Percentiles rank a stretch among this genome's conserved stretches.
phyloP scores from a whole-genome alignment of 2,888 invertebrate species.

The Aleiodes alternator region DNA sequence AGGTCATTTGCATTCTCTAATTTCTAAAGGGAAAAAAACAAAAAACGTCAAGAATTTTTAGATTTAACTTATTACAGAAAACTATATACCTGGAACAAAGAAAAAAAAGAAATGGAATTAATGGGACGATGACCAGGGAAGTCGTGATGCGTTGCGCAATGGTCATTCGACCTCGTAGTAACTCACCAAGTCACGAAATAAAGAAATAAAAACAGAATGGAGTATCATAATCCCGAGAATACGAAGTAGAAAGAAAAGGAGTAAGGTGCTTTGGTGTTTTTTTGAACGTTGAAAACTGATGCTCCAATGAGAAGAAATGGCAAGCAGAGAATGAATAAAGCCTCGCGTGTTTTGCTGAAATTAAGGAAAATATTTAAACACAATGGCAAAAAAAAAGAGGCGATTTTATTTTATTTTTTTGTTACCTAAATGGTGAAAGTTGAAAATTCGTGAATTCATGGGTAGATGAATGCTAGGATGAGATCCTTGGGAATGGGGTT shows the following conservation, averaged over 20 bases:
- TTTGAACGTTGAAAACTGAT: too few species aligned
- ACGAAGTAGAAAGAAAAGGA: background rate
- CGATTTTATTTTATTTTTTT: too few species aligned
- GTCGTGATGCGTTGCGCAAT: constrained; percentile 27
- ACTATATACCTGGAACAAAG: background rate
- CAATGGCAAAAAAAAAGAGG: too few species aligned
- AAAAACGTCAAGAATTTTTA: background rate
- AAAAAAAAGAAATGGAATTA: constrained; percentile 1
- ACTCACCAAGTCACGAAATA: constrained; percentile 2
- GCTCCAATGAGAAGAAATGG: too few species aligned
- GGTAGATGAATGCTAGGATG: too few species aligned
- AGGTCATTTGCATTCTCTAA: too few species aligned
- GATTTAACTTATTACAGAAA: background rate
- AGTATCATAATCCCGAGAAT: constrained; percentile 5
- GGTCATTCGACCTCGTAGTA: constrained; percentile 30
- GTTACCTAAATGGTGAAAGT: too few species aligned
- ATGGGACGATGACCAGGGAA: background rate
- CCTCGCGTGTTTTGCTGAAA: too few species aligned
- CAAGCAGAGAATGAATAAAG: too few species aligned
- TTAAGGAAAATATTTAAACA: too few species aligned
- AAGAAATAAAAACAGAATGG: constrained; percentile 16
- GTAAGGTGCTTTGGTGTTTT: too few species aligned
- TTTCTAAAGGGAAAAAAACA: background rate
- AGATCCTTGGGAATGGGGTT: constrained; percentile 10
- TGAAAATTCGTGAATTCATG: too few species aligned